phyloP scores from a whole-genome alignment of 2,113 vertebrate genomes.

The Struthio camelus region DNA sequence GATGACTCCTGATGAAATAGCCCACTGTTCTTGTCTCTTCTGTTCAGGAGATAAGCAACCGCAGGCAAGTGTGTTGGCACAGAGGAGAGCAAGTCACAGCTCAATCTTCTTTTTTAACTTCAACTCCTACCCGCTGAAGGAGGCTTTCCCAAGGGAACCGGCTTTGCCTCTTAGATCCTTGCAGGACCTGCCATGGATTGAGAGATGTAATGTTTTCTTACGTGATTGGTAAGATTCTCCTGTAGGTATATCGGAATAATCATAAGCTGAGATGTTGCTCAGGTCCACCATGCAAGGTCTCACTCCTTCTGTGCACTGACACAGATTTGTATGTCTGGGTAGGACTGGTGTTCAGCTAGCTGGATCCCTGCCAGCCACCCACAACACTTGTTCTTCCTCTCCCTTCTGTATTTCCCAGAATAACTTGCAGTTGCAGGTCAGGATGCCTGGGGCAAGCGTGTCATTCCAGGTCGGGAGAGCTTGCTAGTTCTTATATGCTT shows the following conservation, averaged over 20 bases:
- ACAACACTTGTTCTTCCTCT: not conserved
- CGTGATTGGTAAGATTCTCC: constrained; percentile 48
- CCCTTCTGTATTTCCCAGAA: not conserved
- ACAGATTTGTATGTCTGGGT: not conserved
- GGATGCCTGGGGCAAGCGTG: not conserved
- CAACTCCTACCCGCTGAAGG: constrained; percentile 33
- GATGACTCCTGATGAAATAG: not conserved
- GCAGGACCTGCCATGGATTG: constrained; percentile 37
- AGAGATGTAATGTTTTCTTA: constrained; percentile 67
- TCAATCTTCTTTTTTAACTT: constrained; percentile 74
- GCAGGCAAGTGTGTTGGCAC: not conserved
- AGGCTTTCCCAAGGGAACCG: constrained; percentile 17
- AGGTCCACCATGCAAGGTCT: not conserved
- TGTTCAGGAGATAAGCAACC: constrained; percentile 44
- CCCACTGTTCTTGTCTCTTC: not conserved
- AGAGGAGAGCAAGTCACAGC: not conserved
- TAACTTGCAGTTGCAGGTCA: not conserved
- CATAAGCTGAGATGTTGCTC: not conserved
- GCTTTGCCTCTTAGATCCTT: not conserved
- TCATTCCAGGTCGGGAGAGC: not conserved
- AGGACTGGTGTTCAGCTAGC: not conserved
- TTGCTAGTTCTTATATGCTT: not conserved
- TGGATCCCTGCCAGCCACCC: not conserved
- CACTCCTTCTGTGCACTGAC: not conserved
- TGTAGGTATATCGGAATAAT: not conserved